Evolutionary conservation across 2,113 vertebrate species (phyloP).

Genomic region (Campylomormyrus numenius): DNA sequence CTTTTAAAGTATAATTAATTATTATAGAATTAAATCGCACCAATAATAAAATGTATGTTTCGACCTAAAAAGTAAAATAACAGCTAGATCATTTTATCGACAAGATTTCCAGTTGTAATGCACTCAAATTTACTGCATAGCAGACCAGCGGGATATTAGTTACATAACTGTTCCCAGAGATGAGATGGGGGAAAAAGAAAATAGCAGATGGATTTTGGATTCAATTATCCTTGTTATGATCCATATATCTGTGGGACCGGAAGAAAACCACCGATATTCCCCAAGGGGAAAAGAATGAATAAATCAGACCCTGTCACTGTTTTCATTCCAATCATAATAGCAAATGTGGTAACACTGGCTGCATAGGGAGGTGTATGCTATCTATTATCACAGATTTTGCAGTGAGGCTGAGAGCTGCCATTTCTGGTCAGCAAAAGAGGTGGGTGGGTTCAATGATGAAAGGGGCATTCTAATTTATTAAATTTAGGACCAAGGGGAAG

Average conservation of each 20-base stretch:
- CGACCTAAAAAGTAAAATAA: background rate
- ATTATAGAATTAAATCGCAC: background rate
- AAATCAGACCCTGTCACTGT: background rate
- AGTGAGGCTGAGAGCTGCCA: background rate
- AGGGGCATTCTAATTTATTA: background rate
- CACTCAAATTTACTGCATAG: background rate
- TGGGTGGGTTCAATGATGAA: background rate
- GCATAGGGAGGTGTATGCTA: background rate
- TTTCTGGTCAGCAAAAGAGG: background rate
- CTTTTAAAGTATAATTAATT: background rate
- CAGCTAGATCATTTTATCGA: background rate
- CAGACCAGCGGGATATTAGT: background rate
- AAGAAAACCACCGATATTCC: background rate
- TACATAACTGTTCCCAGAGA: conserved; percentile 11
- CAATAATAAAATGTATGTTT: background rate
- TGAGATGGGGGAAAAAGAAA: background rate
- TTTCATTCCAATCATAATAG: background rate
- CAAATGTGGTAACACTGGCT: background rate
- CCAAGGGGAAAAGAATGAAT: conserved; percentile 1
- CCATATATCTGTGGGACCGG: background rate
- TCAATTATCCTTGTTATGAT: background rate
- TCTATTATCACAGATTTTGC: background rate
- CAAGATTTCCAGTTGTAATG: background rate
- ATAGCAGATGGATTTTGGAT: conserved; percentile 2
- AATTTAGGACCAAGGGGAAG: background rate